These are phyloP conservation scores for Athene cunicularia DNA, from an alignment of 2,113 vertebrate species.

Conservation along the genomic window DNA sequence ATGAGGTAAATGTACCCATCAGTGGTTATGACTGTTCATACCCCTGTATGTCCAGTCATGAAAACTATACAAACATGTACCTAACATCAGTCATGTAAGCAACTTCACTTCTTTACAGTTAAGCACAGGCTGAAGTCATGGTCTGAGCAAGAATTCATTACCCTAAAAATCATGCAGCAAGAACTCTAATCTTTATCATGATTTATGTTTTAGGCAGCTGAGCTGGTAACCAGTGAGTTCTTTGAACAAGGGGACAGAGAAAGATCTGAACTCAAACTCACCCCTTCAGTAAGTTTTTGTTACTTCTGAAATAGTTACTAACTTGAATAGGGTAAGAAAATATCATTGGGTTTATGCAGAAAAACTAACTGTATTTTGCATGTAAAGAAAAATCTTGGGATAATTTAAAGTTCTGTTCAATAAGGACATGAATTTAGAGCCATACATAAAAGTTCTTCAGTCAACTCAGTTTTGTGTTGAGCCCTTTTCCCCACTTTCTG, in stretches of 20 bases:
- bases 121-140: background rate
- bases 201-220: slow-evolving; percentile 87
- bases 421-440: background rate
- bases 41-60: background rate
- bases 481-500: background rate
- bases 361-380: background rate
- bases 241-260: slow-evolving; percentile 99
- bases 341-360: background rate
- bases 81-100: background rate
- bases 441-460: background rate
- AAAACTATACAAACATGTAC: background rate
- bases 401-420: background rate
- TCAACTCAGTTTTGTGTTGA: background rate
- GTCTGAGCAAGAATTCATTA: background rate
- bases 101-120: background rate
- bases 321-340: background rate
- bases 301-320: background rate
- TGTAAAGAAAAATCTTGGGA: background rate
- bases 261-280: slow-evolving; percentile 95
- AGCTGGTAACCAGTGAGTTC: slow-evolving; percentile 98
- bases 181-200: background rate
- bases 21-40: background rate
- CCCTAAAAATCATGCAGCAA: background rate
- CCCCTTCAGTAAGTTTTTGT: slow-evolving; percentile 88
- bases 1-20: background rate